Evolutionary conservation across 2,888 invertebrate species (phyloP).

Genomic region (Disparrhopalites patrizii): DNA sequence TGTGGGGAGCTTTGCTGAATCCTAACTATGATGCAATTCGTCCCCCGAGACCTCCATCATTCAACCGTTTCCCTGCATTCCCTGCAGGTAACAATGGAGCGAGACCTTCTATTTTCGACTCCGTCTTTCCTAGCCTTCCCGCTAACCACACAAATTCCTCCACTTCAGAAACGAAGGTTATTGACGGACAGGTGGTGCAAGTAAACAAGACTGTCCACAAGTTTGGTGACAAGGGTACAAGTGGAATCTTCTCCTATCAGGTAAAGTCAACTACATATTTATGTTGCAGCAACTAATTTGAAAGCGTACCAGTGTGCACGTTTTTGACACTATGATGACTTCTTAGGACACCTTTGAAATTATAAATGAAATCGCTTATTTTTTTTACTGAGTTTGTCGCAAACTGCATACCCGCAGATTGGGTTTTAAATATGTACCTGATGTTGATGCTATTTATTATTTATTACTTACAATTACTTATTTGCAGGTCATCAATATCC

Average conservation of each 20-base stretch:
- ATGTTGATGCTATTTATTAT: conserved; percentile 1
- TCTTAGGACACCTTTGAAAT: conserved; percentile 14
- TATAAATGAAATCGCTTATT: not conserved
- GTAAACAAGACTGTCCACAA: conserved; percentile 46
- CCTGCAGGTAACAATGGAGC: not conserved
- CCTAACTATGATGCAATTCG: no score
- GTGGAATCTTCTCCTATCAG: conserved; percentile 45
- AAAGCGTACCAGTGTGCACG: not conserved
- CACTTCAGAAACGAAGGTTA: conserved; percentile 45
- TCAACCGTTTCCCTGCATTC: conserved; percentile 35
- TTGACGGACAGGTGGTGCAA: conserved; percentile 45
- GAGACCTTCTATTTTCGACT: conserved; percentile 13
- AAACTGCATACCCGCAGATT: no score
- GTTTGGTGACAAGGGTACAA: conserved; percentile 39
- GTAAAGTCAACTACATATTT: conserved; percentile 27
- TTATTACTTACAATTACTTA: no score
- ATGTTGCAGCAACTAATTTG: not conserved
- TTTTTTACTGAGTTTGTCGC: not conserved
- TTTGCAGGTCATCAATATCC: conserved; percentile 43
- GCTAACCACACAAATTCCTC: conserved; percentile 44
- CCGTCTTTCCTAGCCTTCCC: conserved; percentile 39
- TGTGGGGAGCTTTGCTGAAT: conserved; percentile 32
- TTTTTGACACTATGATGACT: conserved; percentile 2
- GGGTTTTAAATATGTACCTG: not conserved
- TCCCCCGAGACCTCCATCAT: conserved; percentile 5